Evolutionary conservation across 1,140 invertebrate species (phyloP), one percentile per base, ranked within the genome.

Genomic region (Melitaea cinxia): DNA sequence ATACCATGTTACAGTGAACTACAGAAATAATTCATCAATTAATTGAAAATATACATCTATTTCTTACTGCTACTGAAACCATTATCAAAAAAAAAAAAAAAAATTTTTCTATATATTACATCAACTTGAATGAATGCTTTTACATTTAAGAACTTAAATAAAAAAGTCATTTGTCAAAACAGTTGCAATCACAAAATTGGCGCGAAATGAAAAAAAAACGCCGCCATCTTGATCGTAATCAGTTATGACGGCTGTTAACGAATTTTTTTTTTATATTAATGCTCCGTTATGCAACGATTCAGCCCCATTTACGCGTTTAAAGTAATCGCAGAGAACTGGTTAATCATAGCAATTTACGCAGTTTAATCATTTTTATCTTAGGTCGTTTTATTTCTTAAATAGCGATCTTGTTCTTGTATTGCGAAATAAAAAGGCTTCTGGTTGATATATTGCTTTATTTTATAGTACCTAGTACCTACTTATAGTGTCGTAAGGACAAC

Each of bases 241-340:
- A 42, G 37, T 42, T 39, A 61, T 61, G 23, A 35, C 59, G 23
- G 55, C 55, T 57, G 55, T 57, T 39, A 57, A 57, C 55, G n/a
- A n/a, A 14, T 15, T 39, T 30, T 28, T 57, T 57, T 56, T 42
- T 52, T 47, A 47, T 30, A 35, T 37, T 37, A 37, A 14, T 2
- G 24, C 45, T 19, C 33, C 17, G 21, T 62, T 62, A 53, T 24
- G 26, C 50, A 62, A 62, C 19, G 15, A 57, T 57, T 57, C 37
- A 57, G 37, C 60, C 60, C 54, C 60, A 62, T 54, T 62, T 54
- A 54, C 23, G 37, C 60, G 35, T 62, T 54, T 54, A 63, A 30
- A 55, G 60, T 42, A 39, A 61, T 55, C 60, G 37, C 26, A 28
- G 21, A 23, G 33, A 55, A 63, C 60, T 55, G 52, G 52, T 55